These are phyloP conservation scores for Procavia capensis DNA, from an alignment of 2,113 vertebrate species.

Conservation along the genomic window DNA sequence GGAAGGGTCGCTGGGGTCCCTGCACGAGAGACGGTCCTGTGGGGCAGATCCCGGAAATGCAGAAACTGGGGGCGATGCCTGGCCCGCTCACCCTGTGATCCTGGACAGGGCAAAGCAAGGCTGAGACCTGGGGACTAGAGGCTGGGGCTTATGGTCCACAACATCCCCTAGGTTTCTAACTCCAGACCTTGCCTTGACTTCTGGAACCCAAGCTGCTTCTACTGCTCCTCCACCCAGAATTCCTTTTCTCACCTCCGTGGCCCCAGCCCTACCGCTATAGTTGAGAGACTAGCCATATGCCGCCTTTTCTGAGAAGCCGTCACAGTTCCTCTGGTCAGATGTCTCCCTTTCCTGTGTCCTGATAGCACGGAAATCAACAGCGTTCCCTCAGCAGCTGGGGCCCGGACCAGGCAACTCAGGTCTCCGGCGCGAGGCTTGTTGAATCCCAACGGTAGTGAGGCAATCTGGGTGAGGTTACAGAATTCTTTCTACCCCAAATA, in stretches of 20 bases:
- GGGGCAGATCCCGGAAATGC: constrained; percentile 48
- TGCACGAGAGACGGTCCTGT: constrained; percentile 87
- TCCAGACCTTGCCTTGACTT: background rate
- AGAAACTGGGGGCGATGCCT: background rate
- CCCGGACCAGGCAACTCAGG: background rate
- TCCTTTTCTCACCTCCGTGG: background rate
- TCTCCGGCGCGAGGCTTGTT: background rate
- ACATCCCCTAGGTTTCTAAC: background rate
- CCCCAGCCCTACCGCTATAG: background rate
- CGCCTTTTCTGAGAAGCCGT: background rate
- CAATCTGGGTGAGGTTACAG: background rate
- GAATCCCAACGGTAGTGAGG: background rate
- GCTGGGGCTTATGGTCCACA: background rate
- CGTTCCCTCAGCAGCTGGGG: background rate
- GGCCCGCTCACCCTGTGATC: background rate
- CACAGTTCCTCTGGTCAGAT: background rate
- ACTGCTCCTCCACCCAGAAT: background rate
- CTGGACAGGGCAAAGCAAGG: background rate
- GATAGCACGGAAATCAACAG: accelerated
- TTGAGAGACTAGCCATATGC: background rate
- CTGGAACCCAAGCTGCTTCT: background rate
- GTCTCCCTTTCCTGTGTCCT: background rate
- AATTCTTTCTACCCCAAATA: background rate
- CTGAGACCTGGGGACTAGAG: background rate
- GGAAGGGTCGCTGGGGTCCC: constrained; percentile 75